Evolutionary conservation across 2,797 vertebrate species (phyloP).

Genomic region (Lagocephalus sceleratus): DNA sequence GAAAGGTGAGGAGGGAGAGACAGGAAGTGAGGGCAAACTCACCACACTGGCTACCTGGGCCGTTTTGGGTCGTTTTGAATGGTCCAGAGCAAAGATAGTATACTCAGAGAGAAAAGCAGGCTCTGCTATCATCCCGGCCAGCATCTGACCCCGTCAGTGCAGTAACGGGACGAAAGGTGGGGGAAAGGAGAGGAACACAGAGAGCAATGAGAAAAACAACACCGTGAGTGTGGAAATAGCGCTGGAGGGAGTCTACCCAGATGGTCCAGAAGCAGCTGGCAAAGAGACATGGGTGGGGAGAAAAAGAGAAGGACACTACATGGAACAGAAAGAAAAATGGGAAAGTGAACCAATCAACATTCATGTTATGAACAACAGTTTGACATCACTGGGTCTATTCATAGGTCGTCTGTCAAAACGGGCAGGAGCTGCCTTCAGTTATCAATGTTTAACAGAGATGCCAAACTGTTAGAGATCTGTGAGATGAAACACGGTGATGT

Average conservation of each 20-base stretch:
- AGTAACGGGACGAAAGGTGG: slow-evolving; percentile 75
- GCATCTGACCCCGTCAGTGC: slow-evolving; percentile 89
- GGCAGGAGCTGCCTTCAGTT: slow-evolving; percentile 8
- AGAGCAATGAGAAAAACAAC: slow-evolving; percentile 86
- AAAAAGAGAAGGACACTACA: slow-evolving; percentile 29
- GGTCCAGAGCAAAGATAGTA: slow-evolving; percentile 99
- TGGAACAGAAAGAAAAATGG: slow-evolving; percentile 47
- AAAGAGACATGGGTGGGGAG: slow-evolving; percentile 32
- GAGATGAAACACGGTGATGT: slow-evolving; percentile 52
- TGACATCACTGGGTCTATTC: slow-evolving; percentile 53
- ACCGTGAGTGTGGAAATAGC: slow-evolving; percentile 73
- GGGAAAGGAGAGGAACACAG: slow-evolving; percentile 83
- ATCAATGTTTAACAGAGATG: slow-evolving; percentile 46
- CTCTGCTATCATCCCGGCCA: slow-evolving; percentile 99
- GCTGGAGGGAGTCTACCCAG: slow-evolving; percentile 44
- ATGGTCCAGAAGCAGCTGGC: slow-evolving; percentile 30
- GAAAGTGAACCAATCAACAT: slow-evolving; percentile 66
- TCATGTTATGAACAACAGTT: slow-evolving; percentile 63
- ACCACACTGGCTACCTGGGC: slow-evolving; percentile 94
- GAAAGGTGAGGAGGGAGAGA: slow-evolving; percentile 57
- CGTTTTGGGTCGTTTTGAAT: slow-evolving; percentile 90
- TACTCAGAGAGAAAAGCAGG: slow-evolving; percentile 99
- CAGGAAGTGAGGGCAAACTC: slow-evolving; percentile 85
- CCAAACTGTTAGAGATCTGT: slow-evolving; percentile 64
- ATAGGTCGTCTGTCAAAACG: not conserved